Evolutionary conservation across 1,140 invertebrate species (phyloP).

Genomic region (Agrypnia vestita): DNA sequence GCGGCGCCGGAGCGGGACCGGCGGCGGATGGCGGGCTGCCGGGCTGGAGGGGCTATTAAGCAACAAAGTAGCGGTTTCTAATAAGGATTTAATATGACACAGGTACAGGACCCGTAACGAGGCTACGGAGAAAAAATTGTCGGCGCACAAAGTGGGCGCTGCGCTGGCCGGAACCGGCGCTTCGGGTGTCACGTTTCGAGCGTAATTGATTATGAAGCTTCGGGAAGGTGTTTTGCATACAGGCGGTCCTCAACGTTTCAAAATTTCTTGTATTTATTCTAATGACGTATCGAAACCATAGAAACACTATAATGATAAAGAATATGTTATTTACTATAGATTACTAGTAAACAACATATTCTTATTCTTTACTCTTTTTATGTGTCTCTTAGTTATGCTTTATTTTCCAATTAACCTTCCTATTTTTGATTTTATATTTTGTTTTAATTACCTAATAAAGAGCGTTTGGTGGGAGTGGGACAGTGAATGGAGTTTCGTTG

Average conservation of each 20-base stretch:
- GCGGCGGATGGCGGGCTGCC: slow-evolving; percentile 13
- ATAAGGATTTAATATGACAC: slow-evolving; percentile 61
- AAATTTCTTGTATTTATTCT: too few species aligned
- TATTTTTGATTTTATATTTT: too few species aligned
- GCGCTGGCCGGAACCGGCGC: slow-evolving; percentile 28
- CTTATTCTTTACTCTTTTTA: too few species aligned
- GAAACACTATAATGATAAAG: too few species aligned
- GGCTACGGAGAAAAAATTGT: slow-evolving; percentile 55
- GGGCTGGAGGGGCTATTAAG: slow-evolving; percentile 44
- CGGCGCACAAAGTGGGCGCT: background rate
- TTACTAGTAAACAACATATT: too few species aligned
- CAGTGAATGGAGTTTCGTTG: too few species aligned
- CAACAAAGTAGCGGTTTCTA: slow-evolving; percentile 55
- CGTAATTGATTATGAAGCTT: slow-evolving; percentile 60
- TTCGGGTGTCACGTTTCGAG: slow-evolving; percentile 60
- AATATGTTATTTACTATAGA: too few species aligned
- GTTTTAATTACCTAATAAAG: too few species aligned
- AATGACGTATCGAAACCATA: too few species aligned
- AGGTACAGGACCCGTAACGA: slow-evolving; percentile 48
- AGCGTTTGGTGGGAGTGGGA: too few species aligned
- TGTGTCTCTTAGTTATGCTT: too few species aligned
- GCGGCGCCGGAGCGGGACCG: slow-evolving; percentile 34
- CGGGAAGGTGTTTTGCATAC: slow-evolving; percentile 51
- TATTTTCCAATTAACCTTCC: too few species aligned
- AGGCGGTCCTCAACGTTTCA: background rate